Conservation (phyloP, 2,113 vertebrate species). For the Corydoras sp. region DNA sequence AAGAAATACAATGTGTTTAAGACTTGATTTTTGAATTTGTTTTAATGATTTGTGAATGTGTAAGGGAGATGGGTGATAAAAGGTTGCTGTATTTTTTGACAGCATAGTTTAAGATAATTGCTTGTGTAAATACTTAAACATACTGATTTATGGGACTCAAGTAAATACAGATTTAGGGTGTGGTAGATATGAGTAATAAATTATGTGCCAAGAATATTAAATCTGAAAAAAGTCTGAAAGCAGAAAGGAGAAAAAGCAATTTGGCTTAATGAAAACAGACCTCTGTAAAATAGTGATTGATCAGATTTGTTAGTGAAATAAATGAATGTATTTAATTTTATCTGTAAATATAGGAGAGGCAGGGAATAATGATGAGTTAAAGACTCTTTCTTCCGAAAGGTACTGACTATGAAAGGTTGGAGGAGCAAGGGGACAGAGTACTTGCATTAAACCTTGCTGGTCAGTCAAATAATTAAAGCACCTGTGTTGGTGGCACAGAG, state of each 20-base stretch:
- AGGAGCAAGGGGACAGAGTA: too few species aligned
- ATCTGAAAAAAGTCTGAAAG: conserved; percentile 30
- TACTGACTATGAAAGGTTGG: conserved; percentile 41
- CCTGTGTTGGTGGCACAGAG: conserved; percentile 64
- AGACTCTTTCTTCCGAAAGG: conserved; percentile 56
- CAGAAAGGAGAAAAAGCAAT: conserved; percentile 46
- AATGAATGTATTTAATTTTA: conserved; percentile 72
- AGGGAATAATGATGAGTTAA: conserved; percentile 48
- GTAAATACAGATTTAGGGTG: conserved; percentile 43
- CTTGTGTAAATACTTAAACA: conserved; percentile 72
- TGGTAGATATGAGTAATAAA: conserved; percentile 41
- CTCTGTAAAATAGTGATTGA: conserved; percentile 65
- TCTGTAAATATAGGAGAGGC: conserved; percentile 69
- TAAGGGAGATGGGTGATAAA: conserved; percentile 40
- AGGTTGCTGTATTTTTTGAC: conserved; percentile 54
- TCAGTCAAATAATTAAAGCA: conserved; percentile 52
- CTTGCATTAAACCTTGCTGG: too few species aligned
- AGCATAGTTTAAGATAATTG: conserved; percentile 55
- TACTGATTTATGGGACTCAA: conserved; percentile 56
- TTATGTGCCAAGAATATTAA: conserved; percentile 47
- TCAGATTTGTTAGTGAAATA: conserved; percentile 74
- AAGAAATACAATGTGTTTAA: conserved; percentile 50
- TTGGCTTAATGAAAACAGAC: conserved; percentile 64
- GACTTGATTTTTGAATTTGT: not conserved
- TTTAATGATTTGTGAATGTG: conserved; percentile 10